phyloP scores from a whole-genome alignment of 2,113 vertebrate genomes.

The Periophthalmus modestus region DNA sequence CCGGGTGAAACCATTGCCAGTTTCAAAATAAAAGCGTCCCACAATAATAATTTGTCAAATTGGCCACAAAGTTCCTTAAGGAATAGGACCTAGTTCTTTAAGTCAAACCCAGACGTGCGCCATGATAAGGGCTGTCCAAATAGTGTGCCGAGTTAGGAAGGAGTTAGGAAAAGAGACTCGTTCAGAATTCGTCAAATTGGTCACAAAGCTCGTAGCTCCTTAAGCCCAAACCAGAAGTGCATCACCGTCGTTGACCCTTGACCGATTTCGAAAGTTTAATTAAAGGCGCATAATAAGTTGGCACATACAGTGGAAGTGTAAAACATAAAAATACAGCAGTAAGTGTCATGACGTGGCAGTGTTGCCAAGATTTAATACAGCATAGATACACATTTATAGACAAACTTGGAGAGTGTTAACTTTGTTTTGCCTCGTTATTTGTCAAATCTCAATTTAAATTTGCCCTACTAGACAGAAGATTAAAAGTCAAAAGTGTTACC shows the following conservation, averaged over 20 bases:
- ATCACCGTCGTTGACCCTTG: background rate
- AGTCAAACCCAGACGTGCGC: too few relatives aligned
- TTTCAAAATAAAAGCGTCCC: background rate
- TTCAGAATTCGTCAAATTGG: too few relatives aligned
- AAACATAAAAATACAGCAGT: background rate
- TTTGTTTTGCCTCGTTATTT: slow-evolving; percentile 1
- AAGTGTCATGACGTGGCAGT: background rate
- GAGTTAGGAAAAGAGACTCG: too few relatives aligned
- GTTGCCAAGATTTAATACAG: background rate
- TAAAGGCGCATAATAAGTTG: background rate
- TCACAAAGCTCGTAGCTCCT: too few relatives aligned
- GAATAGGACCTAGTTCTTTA: too few relatives aligned
- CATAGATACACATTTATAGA: background rate
- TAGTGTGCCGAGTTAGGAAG: too few relatives aligned
- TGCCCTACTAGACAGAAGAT: slow-evolving; percentile 50
- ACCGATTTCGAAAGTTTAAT: background rate
- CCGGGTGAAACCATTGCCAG: background rate
- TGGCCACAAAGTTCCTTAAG: too few relatives aligned
- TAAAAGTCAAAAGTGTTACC: slow-evolving; percentile 59
- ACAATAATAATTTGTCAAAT: background rate
- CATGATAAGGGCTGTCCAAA: too few relatives aligned
- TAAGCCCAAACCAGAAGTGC: too few relatives aligned
- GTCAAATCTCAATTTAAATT: slow-evolving; percentile 1
- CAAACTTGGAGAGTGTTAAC: slow-evolving; percentile 13
- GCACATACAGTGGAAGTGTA: background rate